phyloP scores from a whole-genome alignment of 2,113 vertebrate genomes.

The Lathamus discolor region DNA sequence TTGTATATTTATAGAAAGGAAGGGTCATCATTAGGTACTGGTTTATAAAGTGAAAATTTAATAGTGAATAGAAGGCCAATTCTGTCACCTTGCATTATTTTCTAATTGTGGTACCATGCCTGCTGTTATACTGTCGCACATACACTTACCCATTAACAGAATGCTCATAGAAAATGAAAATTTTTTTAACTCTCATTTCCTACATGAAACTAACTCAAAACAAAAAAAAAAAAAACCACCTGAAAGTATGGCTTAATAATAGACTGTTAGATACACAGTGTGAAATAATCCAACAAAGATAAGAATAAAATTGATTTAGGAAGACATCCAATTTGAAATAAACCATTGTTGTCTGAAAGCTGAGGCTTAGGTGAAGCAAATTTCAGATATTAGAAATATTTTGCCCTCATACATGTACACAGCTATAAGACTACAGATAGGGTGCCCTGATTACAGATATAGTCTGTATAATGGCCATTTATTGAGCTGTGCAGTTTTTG shows the following conservation, averaged over 20 bases:
- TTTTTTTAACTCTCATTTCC: not conserved
- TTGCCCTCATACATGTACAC: not conserved
- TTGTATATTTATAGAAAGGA: not conserved
- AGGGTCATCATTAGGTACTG: not conserved
- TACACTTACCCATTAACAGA: not conserved
- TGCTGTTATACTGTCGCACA: not conserved
- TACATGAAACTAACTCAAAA: not conserved
- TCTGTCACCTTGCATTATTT: not conserved
- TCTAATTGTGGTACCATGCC: not conserved
- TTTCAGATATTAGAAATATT: not conserved
- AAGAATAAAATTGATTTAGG: slow-evolving; percentile 11
- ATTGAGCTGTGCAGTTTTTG: slow-evolving; percentile 38
- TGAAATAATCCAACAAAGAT: not conserved
- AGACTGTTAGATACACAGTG: not conserved
- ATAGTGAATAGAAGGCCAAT: not conserved
- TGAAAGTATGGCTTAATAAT: not conserved
- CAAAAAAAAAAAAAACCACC: not conserved
- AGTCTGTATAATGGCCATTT: not conserved
- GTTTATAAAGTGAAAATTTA: not conserved
- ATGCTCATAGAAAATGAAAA: not conserved
- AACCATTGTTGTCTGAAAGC: not conserved
- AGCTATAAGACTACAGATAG: not conserved
- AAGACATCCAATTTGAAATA: not conserved
- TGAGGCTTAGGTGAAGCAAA: not conserved
- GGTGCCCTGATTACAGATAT: not conserved